Conservation (phyloP, 2,113 vertebrate genomes). For the Chloropsis hardwickii region DNA sequence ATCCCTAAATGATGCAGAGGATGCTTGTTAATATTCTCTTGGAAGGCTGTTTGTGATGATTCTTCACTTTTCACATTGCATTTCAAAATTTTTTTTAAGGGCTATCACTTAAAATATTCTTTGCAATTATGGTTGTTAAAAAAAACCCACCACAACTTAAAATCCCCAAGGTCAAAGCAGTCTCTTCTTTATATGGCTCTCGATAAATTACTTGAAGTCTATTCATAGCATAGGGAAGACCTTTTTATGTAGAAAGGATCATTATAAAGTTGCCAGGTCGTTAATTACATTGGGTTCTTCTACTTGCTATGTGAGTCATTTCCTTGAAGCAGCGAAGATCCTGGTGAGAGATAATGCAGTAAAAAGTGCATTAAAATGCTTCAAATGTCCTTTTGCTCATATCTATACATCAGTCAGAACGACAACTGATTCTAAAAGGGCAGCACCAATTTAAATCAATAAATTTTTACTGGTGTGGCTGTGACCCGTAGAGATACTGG, state of each 20-base stretch:
- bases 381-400: slow-evolving; percentile 64
- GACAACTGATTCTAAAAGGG: slow-evolving; percentile 3
- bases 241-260: slow-evolving; percentile 74
- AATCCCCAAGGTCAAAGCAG: slow-evolving; percentile 61
- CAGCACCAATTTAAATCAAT: slow-evolving; percentile 48
- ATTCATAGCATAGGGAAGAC: slow-evolving; percentile 68
- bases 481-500: neutral
- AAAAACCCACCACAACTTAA: neutral
- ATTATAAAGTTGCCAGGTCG: slow-evolving; percentile 73
- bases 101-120: slow-evolving; percentile 31
- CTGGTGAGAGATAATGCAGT: slow-evolving; percentile 69
- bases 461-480: neutral
- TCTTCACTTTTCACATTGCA: neutral
- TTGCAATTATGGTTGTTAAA: slow-evolving; percentile 8
- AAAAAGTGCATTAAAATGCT: slow-evolving; percentile 70
- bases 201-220: slow-evolving; percentile 68
- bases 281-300: slow-evolving; percentile 76
- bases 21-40: slow-evolving; percentile 2
- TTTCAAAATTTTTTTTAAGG: neutral
- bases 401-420: slow-evolving; percentile 48
- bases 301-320: slow-evolving; percentile 61
- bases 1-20: neutral
- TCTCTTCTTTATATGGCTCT: slow-evolving; percentile 50
- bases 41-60: neutral
- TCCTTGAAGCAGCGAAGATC: slow-evolving; percentile 69